Base-by-base conservation (phyloP, 2,797 vertebrate genomes). In the Echiichthys vipera region DNA sequence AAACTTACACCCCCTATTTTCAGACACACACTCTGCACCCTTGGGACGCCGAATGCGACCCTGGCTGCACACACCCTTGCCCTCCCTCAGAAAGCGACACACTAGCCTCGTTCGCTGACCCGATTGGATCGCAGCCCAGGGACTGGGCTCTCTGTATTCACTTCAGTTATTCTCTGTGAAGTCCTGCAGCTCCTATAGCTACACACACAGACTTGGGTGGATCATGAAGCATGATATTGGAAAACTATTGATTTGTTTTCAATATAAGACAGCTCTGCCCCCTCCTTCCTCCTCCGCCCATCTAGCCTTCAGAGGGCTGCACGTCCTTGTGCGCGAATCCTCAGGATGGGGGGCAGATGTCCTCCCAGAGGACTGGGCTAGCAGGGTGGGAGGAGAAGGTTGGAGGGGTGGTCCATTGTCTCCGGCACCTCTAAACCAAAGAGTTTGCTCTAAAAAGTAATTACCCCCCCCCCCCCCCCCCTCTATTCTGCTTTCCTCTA, bases 371-470 rank as follows among this genome's bases (percentile, higher is more conserved):
- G 82, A 83, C 80, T 61, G 59, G 46, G 51, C 17, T 32, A 15
- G 45, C 43, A 65, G 71, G 61, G 84, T 80, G 86, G 77, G 81
- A 80, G 84, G 78, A 77, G 75, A 70, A 78, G 29, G 40, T 80
- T 42, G 74, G 76, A 81, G 77, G 80, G 83, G 57, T 85, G 83
- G 57, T 85, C 83, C 81, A 93, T 95, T 94, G 92, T 95, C 86
- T 91, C 76, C 74, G 36, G 80, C 84, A 91, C 81, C 86, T 94
- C 84, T 50, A 88, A 90, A 91, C 88, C 86, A 89, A 92, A 90
- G 89, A 86, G 67, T 87, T 90, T 86, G 69, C 79, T 64, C 92
- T 88, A 89, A 94, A 93, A 88, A 92, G 91, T 90, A 91, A 93
- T 94, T 93, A 94, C 85, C 65, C 85, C 77, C 79, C 85, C 81